phyloP scores from a whole-genome alignment of 2,888 invertebrate genomes.

The Macrophya annulata region DNA sequence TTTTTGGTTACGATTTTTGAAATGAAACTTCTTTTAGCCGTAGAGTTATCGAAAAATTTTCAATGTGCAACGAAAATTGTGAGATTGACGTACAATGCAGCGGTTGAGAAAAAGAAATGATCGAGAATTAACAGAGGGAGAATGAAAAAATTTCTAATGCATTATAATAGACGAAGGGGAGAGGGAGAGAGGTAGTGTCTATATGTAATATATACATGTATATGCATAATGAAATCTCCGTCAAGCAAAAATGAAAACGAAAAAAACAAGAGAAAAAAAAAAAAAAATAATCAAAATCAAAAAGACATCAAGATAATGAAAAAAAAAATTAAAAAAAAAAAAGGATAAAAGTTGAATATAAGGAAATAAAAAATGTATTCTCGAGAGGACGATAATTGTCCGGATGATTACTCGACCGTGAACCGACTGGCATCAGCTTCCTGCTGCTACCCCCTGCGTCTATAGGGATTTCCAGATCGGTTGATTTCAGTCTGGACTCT shows the following conservation, averaged over 20 bases:
- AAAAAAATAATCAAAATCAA: background rate
- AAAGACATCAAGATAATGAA: background rate
- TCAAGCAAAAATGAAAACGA: background rate
- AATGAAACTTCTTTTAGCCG: too few species aligned
- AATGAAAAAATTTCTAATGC: background rate
- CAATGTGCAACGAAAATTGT: too few species aligned
- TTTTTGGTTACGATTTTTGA: too few species aligned
- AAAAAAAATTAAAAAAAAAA: background rate
- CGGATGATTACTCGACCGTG: slow-evolving; percentile 29
- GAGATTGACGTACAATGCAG: too few species aligned
- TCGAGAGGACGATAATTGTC: slow-evolving; percentile 41
- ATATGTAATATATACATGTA: too few species aligned
- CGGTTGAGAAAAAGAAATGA: background rate
- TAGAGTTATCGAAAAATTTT: too few species aligned
- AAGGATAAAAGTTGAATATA: background rate
- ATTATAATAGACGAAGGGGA: too few species aligned
- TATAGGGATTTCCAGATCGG: slow-evolving; percentile 41
- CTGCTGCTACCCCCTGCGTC: background rate
- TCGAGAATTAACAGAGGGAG: background rate
- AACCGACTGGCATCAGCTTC: slow-evolving; percentile 36
- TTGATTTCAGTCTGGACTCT: slow-evolving; percentile 16
- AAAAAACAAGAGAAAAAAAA: background rate
- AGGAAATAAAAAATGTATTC: slow-evolving; percentile 30
- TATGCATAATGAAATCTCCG: too few species aligned
- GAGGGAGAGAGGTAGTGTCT: too few species aligned